These are phyloP conservation scores for Leptonema lineaticorne DNA, from an alignment of 1,140 invertebrate genomes.

Conservation along the genomic window DNA sequence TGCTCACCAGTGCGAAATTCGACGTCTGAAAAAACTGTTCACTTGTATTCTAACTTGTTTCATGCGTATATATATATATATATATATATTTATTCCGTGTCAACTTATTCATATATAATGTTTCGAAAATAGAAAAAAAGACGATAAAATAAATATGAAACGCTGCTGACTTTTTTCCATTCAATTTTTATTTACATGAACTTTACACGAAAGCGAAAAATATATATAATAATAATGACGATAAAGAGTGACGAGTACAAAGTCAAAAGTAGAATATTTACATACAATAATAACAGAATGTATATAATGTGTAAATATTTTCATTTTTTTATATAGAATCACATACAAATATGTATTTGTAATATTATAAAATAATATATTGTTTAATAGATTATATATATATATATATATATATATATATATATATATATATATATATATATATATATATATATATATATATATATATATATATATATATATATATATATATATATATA, in stretches of 20 bases:
- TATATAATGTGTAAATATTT: not conserved
- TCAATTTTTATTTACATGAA: constrained; percentile 19
- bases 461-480: not conserved
- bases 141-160: not conserved
- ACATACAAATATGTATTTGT: not conserved
- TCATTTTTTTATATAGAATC: not conserved
- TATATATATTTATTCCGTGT: too few species aligned
- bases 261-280: not conserved
- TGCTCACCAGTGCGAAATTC: not conserved
- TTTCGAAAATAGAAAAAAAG: not conserved
- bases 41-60: too few species aligned
- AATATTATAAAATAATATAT: not conserved
- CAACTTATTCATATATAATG: not conserved
- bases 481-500: not conserved
- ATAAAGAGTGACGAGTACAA: constrained; percentile 8
- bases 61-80: too few species aligned
- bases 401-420: not conserved
- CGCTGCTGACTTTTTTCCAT: not conserved
- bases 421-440: not conserved
- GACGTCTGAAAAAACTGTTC: not conserved
- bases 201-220: constrained; percentile 21
- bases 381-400: not conserved
- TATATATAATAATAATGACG: not conserved
- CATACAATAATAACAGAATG: constrained; percentile 1
- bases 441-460: not conserved